A percentile compares a stretch with the other conserved stretches of the same genome.
Conservation (phyloP, 2,888 invertebrate species). For the Megamerina dolium region DNA sequence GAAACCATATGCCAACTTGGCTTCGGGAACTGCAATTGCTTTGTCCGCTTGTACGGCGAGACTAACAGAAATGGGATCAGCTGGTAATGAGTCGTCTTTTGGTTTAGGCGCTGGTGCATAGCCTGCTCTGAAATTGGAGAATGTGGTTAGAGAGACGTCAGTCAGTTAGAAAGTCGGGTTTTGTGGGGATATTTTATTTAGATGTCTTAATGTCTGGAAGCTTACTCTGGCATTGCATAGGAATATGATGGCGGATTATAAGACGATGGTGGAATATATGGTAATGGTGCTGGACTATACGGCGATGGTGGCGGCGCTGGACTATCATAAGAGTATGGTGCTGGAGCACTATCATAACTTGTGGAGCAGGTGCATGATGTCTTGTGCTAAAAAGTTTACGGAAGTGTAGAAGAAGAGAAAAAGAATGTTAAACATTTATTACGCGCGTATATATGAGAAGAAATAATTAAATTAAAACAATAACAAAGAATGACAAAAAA, state of each 20-base stretch:
- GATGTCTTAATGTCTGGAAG: neutral
- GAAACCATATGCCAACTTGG: constrained; percentile 53
- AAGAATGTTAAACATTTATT: constrained; percentile 7
- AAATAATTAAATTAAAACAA: too few relatives aligned
- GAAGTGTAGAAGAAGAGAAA: neutral
- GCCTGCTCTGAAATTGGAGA: too few relatives aligned
- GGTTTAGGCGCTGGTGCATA: neutral
- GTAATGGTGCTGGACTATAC: constrained; percentile 6
- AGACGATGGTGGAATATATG: constrained; percentile 3
- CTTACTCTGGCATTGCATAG: neutral
- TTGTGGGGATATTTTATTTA: too few relatives aligned
- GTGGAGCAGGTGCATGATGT: constrained; percentile 6
- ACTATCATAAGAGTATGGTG: neutral
- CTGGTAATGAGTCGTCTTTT: constrained; percentile 36
- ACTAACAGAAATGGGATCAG: constrained; percentile 52
- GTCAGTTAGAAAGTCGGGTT: too few relatives aligned
- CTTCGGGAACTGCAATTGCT: constrained; percentile 50
- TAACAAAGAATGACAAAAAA: too few relatives aligned
- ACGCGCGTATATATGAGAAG: too few relatives aligned
- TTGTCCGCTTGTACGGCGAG: constrained; percentile 49
- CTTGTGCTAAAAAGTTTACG: constrained; percentile 7
- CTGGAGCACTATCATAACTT: neutral
- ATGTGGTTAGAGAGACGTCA: too few relatives aligned
- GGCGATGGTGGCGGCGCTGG: constrained; percentile 1
- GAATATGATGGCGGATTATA: neutral